Evolutionary conservation across 2,797 vertebrate species (phyloP), one percentile per base, ranked within the genome.

Genomic region (Notolepis coatsorum): DNA sequence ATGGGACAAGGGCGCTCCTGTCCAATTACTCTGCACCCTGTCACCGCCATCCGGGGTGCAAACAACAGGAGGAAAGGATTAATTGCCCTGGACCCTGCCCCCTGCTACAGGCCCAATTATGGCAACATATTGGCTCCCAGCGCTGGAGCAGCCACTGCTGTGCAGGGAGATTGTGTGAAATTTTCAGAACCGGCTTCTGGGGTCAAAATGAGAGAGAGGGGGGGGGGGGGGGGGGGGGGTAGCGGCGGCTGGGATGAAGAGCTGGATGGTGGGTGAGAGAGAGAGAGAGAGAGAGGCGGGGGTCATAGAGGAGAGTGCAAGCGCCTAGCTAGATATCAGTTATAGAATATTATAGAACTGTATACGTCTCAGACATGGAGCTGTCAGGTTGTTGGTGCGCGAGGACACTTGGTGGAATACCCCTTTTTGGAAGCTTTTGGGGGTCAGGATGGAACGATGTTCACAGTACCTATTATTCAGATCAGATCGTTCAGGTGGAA

Each of bases 81-180:
- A 99, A 99, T 99, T 98, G 97, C 95, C 95, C 96, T 96, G 96
- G 96, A 97, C 96, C 96, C 94, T 96, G 94, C 94, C 95, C 90
- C 95, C 92, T n/a, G 92, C 95, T 96, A 94, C 92, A 95, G 95
- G 92, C 95, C 95, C 95, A 98, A 98, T 98, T 98, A 98, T 94
- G 94, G 95, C 94, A 95, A 94, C 95, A 96, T 95, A 96, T 96
- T 97, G 96, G 96, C 94, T 96, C 92, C 92, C 93, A 95, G 96
- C 88, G 83, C 94, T 94, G 93, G 93, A 92, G 94, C 91, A 95
- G 87, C 88, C 92, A 96, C 96, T 95, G 96, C 96, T 97, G 96
- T 96, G 96, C 93, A 94, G 94, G 94, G 95, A 96, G 96, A 96
- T 97, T 95, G 97, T 97, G 96, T 97, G 96, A 98, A 96, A 97